These are phyloP conservation scores for Chondrilla cf. caribensis DNA, from an alignment of 37 sponge, comb jelly and placozoan genomes.

Conservation along the genomic window DNA sequence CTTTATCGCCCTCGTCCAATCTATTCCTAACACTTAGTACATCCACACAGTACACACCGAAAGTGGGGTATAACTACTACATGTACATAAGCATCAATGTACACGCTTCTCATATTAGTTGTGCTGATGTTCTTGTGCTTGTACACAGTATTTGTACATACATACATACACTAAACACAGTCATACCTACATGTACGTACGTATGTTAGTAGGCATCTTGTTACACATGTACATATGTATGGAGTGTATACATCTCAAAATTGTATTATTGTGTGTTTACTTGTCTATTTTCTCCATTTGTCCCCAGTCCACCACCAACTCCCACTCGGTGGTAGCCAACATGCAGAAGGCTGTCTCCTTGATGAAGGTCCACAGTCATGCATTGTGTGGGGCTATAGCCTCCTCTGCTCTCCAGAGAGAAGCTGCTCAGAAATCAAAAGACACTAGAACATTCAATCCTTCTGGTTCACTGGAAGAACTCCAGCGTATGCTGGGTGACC, in stretches of 20 bases:
- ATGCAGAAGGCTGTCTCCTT: constrained; percentile 59
- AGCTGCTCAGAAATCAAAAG: not conserved
- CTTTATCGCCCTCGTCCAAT: not conserved
- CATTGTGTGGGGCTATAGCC: constrained; percentile 63
- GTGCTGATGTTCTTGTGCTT: not conserved
- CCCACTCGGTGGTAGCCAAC: constrained; percentile 73
- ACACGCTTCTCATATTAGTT: not conserved
- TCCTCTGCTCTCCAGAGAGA: constrained; percentile 15
- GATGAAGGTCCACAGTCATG: constrained; percentile 63
- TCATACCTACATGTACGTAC: no score
- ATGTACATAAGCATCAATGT: not conserved
- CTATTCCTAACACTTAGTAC: no score
- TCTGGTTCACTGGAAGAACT: constrained; percentile 17
- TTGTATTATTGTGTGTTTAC: not conserved
- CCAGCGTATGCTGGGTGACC: constrained; percentile 33
- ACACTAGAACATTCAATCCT: not conserved
- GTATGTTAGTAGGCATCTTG: no score
- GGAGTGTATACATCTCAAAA: not conserved
- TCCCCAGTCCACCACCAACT: constrained; percentile 61
- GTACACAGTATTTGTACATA: no score
- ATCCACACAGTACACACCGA: no score
- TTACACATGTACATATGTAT: not conserved
- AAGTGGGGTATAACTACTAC: no score
- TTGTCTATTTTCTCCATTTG: not conserved
- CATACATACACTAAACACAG: no score